Evolutionary conservation across 2,113 vertebrate genomes (phyloP).

Genomic region (Zapus hudsonius): DNA sequence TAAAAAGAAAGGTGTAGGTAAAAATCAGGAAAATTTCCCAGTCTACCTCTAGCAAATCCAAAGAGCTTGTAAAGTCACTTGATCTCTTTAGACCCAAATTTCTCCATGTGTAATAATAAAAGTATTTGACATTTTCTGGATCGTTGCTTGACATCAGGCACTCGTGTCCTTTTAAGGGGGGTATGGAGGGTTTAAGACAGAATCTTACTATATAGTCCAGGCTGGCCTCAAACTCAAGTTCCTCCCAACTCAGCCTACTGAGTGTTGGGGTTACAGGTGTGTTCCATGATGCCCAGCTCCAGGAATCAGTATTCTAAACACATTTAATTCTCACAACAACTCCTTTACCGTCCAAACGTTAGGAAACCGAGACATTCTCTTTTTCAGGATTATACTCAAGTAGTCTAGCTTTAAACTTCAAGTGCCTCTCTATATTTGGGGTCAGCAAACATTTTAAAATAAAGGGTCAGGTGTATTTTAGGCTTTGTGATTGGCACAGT

Average conservation of each 20-base stretch:
- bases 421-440: background rate
- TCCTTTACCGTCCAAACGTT: background rate
- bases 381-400: background rate
- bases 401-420: background rate
- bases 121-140: background rate
- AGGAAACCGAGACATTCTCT: background rate
- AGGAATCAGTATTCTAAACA: background rate
- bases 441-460: background rate
- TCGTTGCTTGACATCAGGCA: background rate
- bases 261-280: background rate
- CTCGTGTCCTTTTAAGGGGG: background rate
- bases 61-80: background rate
- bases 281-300: fast-evolving
- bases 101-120: background rate
- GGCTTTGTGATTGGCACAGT: background rate
- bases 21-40: background rate
- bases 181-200: background rate
- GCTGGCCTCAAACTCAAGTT: background rate
- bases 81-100: background rate
- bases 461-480: background rate
- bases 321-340: background rate
- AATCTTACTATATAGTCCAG: background rate
- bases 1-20: background rate
- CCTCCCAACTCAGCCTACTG: background rate
- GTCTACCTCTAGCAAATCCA: background rate